Evolutionary conservation across 2,888 invertebrate species (phyloP).

Genomic region (Fabriciana adippe): DNA sequence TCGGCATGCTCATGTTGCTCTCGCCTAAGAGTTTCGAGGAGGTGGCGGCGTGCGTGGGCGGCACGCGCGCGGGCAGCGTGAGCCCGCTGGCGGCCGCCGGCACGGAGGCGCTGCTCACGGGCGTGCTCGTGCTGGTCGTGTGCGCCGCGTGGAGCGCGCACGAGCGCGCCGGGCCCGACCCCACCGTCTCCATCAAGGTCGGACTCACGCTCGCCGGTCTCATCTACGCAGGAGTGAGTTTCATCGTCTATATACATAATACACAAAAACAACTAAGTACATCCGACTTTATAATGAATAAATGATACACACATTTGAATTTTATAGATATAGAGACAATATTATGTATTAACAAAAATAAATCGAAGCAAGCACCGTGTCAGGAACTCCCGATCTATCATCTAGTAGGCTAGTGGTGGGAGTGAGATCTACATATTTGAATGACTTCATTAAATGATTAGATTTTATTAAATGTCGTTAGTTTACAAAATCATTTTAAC

Average conservation of each 20-base stretch:
- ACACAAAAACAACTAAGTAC: not conserved
- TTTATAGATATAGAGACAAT: too few relatives aligned
- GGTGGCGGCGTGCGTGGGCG: slow-evolving; percentile 28
- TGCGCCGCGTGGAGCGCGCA: slow-evolving; percentile 62
- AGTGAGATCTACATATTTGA: too few relatives aligned
- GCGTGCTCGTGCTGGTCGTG: slow-evolving; percentile 55
- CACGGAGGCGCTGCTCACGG: slow-evolving; percentile 59
- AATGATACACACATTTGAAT: too few relatives aligned
- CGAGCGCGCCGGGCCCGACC: slow-evolving; percentile 56
- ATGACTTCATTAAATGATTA: too few relatives aligned
- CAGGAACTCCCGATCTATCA: too few relatives aligned
- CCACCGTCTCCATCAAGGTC: slow-evolving; percentile 61
- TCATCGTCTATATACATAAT: too few relatives aligned
- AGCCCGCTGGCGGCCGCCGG: slow-evolving; percentile 41
- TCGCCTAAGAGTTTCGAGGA: slow-evolving; percentile 41
- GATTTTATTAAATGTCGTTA: too few relatives aligned
- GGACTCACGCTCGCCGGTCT: slow-evolving; percentile 67
- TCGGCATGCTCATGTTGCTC: slow-evolving; percentile 53
- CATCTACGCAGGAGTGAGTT: slow-evolving; percentile 65
- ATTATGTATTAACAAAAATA: too few relatives aligned
- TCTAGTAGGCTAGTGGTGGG: too few relatives aligned
- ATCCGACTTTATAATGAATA: not conserved
- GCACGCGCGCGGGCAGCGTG: slow-evolving; percentile 34
- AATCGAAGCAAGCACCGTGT: too few relatives aligned
- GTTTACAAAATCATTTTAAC: too few relatives aligned